Evolutionary conservation across 2,113 vertebrate genomes (phyloP), one percentile per base, ranked within the genome.

Genomic region (Agelaius phoeniceus): DNA sequence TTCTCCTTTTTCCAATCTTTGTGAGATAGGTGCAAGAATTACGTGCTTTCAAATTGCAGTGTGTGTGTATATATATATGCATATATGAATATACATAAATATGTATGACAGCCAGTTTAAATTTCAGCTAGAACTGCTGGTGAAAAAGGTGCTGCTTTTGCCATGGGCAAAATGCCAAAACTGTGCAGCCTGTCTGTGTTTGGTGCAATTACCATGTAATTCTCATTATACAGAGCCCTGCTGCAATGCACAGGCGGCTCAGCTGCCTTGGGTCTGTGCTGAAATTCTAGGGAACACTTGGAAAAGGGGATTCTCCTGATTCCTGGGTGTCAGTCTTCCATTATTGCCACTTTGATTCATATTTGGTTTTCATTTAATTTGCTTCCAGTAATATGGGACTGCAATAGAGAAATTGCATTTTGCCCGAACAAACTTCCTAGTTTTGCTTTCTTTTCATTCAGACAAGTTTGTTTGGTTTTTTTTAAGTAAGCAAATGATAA

Each of bases 51-150:
- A 46, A 4, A 54, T 41, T 21, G 2, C 17, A 62, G 20, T 11
- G 3, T 7, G 11, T 69, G 9, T 69, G 4, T 72, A 4, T 58
- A 0, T 78, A 0, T 78, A 28, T 43, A 31, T 31, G 9, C 44
- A 18, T 57, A 13, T n/a, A 9, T 27, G 19, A 51, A 33, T 24
- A n/a, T 39, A 24, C 10, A 35, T 14, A 35, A 44, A 35, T 37
- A 35, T 21, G 26, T 20, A 17, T 10, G 12, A 26, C 11, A 73
- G 8, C 7, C 55, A 26, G 13, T 44, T 90, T 65, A 58, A 69
- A n/a, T 59, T 58, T 58, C 24, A 35, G 11, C 39, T 76, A 19
- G 30, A 87, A 20, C 11, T 84, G 8, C 35, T 57, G 33, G 9
- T 74, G 65, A 22, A 74, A 59, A 91, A 30, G 37, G 10, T 69